Evolutionary conservation across 2,797 vertebrate genomes (phyloP).

Genomic region (Enteromius paludinosus): DNA sequence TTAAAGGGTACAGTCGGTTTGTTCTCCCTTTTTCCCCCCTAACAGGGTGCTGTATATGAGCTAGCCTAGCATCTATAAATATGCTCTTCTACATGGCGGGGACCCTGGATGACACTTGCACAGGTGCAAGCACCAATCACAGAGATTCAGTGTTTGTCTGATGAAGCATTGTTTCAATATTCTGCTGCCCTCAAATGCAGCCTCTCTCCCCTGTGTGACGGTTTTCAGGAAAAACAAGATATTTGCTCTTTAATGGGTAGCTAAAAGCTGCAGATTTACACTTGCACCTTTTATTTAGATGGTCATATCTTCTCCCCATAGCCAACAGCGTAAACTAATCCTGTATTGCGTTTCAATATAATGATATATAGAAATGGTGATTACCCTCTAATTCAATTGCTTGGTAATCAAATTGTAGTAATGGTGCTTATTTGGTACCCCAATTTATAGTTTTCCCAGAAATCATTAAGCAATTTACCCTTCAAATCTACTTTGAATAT

Average conservation of each 20-base stretch:
- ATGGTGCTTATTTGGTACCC: constrained; percentile 83
- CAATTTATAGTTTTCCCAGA: constrained; percentile 83
- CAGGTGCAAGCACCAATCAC: constrained; percentile 36
- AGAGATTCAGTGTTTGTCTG: constrained; percentile 35
- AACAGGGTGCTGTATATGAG: background rate
- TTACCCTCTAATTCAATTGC: constrained; percentile 83
- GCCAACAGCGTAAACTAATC: constrained; percentile 75
- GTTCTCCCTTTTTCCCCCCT: background rate
- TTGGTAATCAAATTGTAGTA: constrained; percentile 82
- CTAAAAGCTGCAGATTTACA: constrained; percentile 68
- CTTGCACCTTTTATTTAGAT: constrained; percentile 72
- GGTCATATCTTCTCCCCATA: constrained; percentile 77
- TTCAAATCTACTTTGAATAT: constrained; percentile 82
- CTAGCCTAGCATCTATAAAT: background rate
- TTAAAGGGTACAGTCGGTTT: background rate
- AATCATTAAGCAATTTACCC: constrained; percentile 83
- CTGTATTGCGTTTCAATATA: constrained; percentile 81
- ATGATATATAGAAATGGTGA: constrained; percentile 82
- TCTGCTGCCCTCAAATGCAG: constrained; percentile 13
- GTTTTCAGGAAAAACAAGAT: background rate
- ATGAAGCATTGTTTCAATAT: constrained; percentile 30
- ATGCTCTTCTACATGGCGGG: background rate
- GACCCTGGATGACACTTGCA: background rate
- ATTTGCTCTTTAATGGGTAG: constrained; percentile 61
- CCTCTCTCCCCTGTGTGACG: constrained; percentile 22